Conservation (phyloP, 2,113 vertebrate genomes). For the Rhipidura dahli region DNA sequence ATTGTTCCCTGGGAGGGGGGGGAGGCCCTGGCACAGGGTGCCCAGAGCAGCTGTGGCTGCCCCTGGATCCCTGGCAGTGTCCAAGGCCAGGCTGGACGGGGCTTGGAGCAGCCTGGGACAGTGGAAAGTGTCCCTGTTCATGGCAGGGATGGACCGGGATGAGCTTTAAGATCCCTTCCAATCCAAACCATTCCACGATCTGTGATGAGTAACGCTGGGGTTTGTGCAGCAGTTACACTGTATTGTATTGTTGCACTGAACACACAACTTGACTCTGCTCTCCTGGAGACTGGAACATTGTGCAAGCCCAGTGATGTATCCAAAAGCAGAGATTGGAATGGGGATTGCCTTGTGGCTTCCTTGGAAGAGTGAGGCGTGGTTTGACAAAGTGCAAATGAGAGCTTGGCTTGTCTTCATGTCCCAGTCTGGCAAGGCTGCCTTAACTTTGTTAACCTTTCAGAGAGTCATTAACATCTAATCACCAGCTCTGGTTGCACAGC, state of each 20-base stretch:
- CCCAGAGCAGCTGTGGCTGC: background rate
- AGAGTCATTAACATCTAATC: background rate
- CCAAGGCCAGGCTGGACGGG: rapidly evolving
- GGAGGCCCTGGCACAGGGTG: background rate
- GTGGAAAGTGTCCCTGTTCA: background rate
- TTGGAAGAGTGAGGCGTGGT: background rate
- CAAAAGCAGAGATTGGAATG: background rate
- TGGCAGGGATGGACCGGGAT: background rate
- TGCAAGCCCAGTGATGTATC: background rate
- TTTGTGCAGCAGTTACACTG: background rate
- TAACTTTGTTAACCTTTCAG: background rate
- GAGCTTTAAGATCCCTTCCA: background rate
- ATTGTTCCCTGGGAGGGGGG: background rate
- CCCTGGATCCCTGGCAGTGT: background rate
- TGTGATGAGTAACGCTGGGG: rapidly evolving
- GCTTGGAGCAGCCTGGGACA: rapidly evolving
- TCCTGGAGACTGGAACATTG: background rate
- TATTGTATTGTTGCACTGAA: background rate
- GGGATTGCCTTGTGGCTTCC: background rate
- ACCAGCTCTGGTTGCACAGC: background rate
- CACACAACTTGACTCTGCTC: no score
- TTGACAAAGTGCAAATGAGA: background rate
- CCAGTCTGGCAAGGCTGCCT: background rate
- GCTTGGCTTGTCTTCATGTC: background rate
- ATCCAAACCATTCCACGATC: background rate